phyloP scores from a whole-genome alignment of 2,797 vertebrate genomes.

The Sitta carolinensis region DNA sequence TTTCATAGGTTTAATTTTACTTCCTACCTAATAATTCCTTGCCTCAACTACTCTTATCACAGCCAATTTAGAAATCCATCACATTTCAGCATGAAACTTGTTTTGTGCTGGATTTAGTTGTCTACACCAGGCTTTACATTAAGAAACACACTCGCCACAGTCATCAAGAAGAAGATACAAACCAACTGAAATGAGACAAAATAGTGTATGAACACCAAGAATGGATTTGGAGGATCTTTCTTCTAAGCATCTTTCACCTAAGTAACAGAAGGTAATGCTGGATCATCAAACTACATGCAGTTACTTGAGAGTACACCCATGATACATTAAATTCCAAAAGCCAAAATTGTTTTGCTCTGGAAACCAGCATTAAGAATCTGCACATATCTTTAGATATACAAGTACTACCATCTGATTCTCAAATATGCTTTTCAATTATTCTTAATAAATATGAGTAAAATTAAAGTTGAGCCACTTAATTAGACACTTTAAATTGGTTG shows the following conservation, averaged over 20 bases:
- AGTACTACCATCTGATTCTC: background rate
- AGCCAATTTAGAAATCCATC: background rate
- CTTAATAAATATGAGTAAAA: background rate
- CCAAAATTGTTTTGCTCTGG: background rate
- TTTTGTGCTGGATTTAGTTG: background rate
- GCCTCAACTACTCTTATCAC: background rate
- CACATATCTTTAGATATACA: background rate
- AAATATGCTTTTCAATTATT: background rate
- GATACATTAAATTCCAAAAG: background rate
- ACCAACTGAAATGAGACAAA: background rate
- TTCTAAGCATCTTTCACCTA: background rate
- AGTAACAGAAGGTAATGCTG: background rate
- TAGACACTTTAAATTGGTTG: background rate
- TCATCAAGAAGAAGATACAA: background rate
- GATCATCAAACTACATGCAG: background rate
- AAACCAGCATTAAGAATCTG: background rate
- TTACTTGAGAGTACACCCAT: background rate
- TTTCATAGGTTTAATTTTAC: background rate
- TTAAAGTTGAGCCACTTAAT: background rate
- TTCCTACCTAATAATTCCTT: background rate
- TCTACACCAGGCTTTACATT: background rate
- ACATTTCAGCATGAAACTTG: background rate
- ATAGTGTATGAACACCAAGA: background rate
- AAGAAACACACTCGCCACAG: background rate
- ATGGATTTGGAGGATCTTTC: background rate